Evolutionary conservation across 2,113 vertebrate genomes (phyloP).

Genomic region (Semnopithecus entellus): DNA sequence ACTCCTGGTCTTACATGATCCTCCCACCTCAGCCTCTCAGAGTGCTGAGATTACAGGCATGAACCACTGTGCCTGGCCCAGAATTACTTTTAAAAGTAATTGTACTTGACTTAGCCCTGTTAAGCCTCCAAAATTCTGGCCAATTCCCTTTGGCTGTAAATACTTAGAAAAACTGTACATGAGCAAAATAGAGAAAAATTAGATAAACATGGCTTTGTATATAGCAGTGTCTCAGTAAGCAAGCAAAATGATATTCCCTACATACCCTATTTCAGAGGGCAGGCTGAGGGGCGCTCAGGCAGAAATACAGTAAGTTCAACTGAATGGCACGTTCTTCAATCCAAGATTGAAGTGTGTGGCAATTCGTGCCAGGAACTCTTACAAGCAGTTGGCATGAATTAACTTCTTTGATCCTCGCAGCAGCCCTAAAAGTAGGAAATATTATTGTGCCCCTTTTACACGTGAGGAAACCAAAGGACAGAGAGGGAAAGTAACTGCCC

Average conservation of each 20-base stretch:
- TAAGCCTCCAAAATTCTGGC: background rate
- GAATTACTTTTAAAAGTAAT: background rate
- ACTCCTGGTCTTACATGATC: background rate
- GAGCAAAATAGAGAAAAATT: background rate
- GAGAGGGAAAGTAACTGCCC: background rate
- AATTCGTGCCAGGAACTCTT: background rate
- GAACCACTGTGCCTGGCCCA: background rate
- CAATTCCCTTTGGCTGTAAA: background rate
- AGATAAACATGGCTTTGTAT: background rate
- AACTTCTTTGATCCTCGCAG: background rate
- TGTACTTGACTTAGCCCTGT: background rate
- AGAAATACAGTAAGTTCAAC: background rate
- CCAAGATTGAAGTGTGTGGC: background rate
- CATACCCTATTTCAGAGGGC: background rate
- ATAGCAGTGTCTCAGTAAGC: background rate
- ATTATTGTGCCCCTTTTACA: background rate
- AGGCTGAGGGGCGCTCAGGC: background rate
- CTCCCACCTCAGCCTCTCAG: background rate
- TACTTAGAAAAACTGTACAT: background rate
- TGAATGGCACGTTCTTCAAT: background rate
- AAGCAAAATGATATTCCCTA: background rate
- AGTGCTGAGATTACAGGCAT: background rate
- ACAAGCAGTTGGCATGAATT: background rate
- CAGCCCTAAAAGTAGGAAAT: background rate
- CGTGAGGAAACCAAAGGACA: background rate